Evolutionary conservation across 1,140 invertebrate genomes (phyloP).

Genomic region (Nymphalis io): DNA sequence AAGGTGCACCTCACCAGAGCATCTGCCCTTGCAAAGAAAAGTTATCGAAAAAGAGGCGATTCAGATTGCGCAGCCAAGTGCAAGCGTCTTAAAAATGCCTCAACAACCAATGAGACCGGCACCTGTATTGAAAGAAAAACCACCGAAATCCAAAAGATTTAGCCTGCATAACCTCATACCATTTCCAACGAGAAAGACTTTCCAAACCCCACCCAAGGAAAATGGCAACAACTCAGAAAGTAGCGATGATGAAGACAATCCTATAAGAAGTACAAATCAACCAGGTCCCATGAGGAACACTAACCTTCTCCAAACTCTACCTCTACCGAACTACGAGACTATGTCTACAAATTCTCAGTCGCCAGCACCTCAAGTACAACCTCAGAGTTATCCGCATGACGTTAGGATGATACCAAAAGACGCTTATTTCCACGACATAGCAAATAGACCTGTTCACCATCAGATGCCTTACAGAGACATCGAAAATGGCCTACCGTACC

Average conservation of each 20-base stretch:
- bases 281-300: slow-evolving; percentile 81
- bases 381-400: slow-evolving; percentile 55
- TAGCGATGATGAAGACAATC: slow-evolving; percentile 82
- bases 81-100: slow-evolving; percentile 65
- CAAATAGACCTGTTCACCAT: slow-evolving; percentile 72
- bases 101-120: slow-evolving; percentile 73
- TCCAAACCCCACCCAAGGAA: slow-evolving; percentile 73
- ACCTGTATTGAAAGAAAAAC: slow-evolving; percentile 75
- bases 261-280: slow-evolving; percentile 76
- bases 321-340: slow-evolving; percentile 80
- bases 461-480: slow-evolving; percentile 65
- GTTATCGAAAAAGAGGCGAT: slow-evolving; percentile 49
- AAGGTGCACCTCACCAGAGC: slow-evolving; percentile 61
- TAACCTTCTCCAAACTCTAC: slow-evolving; percentile 77
- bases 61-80: slow-evolving; percentile 47
- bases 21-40: slow-evolving; percentile 50
- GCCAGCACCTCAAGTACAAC: slow-evolving; percentile 63
- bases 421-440: slow-evolving; percentile 83
- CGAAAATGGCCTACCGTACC: slow-evolving; percentile 56
- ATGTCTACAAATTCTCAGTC: slow-evolving; percentile 78
- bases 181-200: slow-evolving; percentile 78
- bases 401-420: slow-evolving; percentile 81
- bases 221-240: slow-evolving; percentile 81
- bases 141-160: slow-evolving; percentile 76
- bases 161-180: slow-evolving; percentile 79